These are phyloP conservation scores for Catalaphyllia jardinei DNA, from an alignment of 64 coral and sea anemone genomes.

Conservation along the genomic window DNA sequence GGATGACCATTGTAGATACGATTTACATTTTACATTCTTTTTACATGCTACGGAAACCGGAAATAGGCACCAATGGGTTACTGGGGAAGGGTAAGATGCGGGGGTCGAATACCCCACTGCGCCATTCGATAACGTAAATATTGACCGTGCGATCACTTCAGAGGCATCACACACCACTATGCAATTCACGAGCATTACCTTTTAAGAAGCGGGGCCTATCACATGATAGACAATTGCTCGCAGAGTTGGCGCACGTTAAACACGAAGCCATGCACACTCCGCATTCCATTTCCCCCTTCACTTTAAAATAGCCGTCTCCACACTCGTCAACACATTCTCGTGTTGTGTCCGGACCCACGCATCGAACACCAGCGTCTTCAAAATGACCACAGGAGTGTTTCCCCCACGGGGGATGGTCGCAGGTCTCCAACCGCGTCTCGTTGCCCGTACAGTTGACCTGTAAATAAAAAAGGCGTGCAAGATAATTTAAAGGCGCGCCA, in stretches of 20 bases:
- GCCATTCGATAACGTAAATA: too few species aligned
- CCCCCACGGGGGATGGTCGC: slow-evolving; percentile 59
- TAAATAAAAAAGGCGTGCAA: not conserved
- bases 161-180: too few species aligned
- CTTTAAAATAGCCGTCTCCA: slow-evolving; percentile 66
- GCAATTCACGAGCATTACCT: slow-evolving; percentile 1
- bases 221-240: slow-evolving; percentile 57
- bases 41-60: too few species aligned
- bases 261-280: slow-evolving; percentile 58
- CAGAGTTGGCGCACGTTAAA: slow-evolving; percentile 64
- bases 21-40: too few species aligned
- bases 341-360: slow-evolving; percentile 70
- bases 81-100: too few species aligned
- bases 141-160: too few species aligned
- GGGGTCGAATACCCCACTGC: too few species aligned
- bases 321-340: slow-evolving; percentile 65
- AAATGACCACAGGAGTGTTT: slow-evolving; percentile 78
- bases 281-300: slow-evolving; percentile 12
- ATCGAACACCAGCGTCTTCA: slow-evolving; percentile 87
- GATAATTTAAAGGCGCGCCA: not conserved
- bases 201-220: slow-evolving; percentile 64
- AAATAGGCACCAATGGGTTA: too few species aligned
- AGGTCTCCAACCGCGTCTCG: slow-evolving; percentile 65
- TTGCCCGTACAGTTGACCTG: slow-evolving; percentile 69
- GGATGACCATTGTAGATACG: too few species aligned